Conservation (phyloP, 2,797 vertebrate genomes). For the Myotis daubentonii region DNA sequence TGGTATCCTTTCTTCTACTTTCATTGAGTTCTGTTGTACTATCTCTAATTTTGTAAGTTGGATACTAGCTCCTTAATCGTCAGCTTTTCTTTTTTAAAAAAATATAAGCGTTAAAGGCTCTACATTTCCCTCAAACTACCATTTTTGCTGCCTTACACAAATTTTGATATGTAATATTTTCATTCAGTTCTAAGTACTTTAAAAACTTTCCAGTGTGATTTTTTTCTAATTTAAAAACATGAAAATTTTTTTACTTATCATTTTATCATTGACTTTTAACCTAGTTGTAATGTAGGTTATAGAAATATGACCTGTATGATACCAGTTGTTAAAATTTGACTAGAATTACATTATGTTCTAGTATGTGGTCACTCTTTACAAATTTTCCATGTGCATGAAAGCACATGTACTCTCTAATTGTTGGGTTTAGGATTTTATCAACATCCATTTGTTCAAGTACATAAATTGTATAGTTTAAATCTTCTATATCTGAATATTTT, state of each 20-base stretch:
- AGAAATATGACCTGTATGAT: neutral
- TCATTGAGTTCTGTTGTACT: neutral
- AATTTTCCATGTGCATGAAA: neutral
- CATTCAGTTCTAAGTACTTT: slow-evolving; percentile 1
- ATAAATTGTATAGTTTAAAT: neutral
- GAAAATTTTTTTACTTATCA: neutral
- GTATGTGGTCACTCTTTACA: neutral
- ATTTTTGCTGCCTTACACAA: neutral
- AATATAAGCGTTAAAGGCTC: neutral
- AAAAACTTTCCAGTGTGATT: neutral
- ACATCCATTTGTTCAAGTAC: neutral
- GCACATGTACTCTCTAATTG: neutral
- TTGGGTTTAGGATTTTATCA: neutral
- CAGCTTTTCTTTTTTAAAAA: neutral
- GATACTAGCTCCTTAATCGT: neutral
- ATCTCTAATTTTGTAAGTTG: neutral
- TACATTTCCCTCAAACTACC: neutral
- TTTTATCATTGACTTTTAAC: slow-evolving; percentile 22
- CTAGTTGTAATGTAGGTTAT: neutral
- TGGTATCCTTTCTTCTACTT: neutral
- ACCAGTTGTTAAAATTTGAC: neutral
- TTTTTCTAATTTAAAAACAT: neutral
- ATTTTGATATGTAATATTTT: neutral
- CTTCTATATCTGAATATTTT: neutral
- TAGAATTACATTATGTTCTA: neutral